phyloP scores from a whole-genome alignment of 2,113 vertebrate species.

The Antennarius striatus region DNA sequence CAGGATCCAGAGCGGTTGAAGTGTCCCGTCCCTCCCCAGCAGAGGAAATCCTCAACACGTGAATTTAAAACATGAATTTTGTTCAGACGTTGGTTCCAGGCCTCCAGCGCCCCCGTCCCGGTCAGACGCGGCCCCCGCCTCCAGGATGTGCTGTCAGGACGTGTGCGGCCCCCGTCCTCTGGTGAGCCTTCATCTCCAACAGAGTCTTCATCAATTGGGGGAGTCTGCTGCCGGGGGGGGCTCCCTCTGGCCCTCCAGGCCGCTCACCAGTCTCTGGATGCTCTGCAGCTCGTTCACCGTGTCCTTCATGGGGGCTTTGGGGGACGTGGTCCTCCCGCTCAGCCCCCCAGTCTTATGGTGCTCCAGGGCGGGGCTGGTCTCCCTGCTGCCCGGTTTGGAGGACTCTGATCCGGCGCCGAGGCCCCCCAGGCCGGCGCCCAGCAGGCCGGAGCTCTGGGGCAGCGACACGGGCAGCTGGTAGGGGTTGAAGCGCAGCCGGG shows the following conservation, averaged over 20 bases:
- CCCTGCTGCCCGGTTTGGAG: conserved; percentile 88
- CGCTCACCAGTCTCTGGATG: conserved; percentile 98
- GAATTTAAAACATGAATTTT: conserved; percentile 33
- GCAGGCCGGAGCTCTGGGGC: conserved; percentile 88
- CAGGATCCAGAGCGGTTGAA: not conserved
- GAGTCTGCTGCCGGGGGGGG: conserved; percentile 86
- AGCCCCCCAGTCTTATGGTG: conserved; percentile 82
- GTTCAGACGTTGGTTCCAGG: conserved; percentile 32
- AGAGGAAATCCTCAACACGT: conserved; percentile 22
- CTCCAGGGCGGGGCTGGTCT: conserved; percentile 89
- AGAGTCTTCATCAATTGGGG: conserved; percentile 85
- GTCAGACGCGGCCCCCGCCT: conserved; percentile 48
- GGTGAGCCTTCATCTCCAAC: conserved; percentile 55
- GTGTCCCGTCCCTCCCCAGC: not conserved
- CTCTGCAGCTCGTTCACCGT: conserved; percentile 96
- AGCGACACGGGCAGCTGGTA: conserved; percentile 95
- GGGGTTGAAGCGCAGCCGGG: conserved; percentile 94
- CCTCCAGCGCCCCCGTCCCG: conserved; percentile 35
- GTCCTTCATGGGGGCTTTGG: conserved; percentile 89
- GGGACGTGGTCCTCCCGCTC: conserved; percentile 80
- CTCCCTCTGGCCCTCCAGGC: conserved; percentile 92
- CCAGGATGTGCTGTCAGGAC: conserved; percentile 86
- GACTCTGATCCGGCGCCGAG: conserved; percentile 84
- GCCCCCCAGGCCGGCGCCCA: conserved; percentile 77
- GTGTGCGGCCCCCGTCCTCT: conserved; percentile 74